These are phyloP conservation scores for Lypha dubia DNA, from an alignment of 2,888 invertebrate genomes.

Conservation along the genomic window DNA sequence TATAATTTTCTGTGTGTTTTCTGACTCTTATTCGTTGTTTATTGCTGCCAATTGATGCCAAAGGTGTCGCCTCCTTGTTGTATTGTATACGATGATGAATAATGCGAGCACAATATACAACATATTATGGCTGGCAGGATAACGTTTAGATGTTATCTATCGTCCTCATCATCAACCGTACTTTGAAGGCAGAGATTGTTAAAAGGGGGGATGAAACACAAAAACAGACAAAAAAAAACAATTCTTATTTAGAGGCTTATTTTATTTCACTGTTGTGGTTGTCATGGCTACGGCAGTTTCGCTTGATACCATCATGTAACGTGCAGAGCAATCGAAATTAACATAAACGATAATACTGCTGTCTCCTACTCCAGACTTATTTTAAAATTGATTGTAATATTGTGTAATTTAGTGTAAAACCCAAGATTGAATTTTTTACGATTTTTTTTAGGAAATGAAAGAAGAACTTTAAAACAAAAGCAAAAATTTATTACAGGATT, in stretches of 20 bases:
- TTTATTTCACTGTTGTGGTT: constrained; percentile 14
- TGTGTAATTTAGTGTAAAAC: constrained; percentile 63
- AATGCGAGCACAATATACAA: background rate
- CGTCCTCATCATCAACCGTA: constrained; percentile 9
- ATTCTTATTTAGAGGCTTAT: constrained; percentile 15
- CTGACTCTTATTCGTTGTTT: background rate
- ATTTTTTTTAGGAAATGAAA: background rate
- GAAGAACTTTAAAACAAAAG: background rate
- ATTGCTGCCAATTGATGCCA: constrained; percentile 20
- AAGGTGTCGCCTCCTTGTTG: constrained; percentile 29
- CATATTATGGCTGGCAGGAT: constrained; percentile 21
- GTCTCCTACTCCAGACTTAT: background rate
- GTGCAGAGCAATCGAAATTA: background rate
- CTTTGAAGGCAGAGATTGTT: background rate
- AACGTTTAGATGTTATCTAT: constrained; percentile 45
- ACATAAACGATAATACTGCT: constrained; percentile 15
- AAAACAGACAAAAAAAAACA: too few species aligned
- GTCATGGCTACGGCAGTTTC: background rate
- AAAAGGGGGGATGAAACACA: background rate
- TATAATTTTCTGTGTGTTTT: constrained; percentile 12
- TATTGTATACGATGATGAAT: background rate
- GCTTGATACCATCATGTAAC: constrained; percentile 12
- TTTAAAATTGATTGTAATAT: constrained; percentile 26
- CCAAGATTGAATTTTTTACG: constrained; percentile 46
- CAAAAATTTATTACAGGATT: constrained; percentile 22